Percentiles rank a stretch among this genome's conserved stretches.
Conservation (phyloP, 2,888 invertebrate species). For the Gastracanthus pulcherrimus region DNA sequence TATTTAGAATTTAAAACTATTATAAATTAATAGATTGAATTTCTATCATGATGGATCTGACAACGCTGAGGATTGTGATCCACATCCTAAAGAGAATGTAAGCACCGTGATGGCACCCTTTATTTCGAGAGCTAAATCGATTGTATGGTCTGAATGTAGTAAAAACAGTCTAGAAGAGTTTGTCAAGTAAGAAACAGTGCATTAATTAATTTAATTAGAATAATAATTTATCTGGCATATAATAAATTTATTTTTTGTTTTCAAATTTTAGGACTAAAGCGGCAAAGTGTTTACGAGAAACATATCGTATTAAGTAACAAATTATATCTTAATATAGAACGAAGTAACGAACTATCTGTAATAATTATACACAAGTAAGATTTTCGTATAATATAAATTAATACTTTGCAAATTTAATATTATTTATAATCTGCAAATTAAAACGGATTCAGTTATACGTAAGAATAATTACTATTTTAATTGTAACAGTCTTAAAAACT, state of each 20-base stretch:
- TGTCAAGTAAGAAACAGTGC: constrained; percentile 24
- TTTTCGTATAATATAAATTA: too few species aligned
- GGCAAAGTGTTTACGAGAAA: constrained; percentile 21
- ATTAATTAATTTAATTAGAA: not conserved
- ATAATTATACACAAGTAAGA: not conserved
- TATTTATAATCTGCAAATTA: too few species aligned
- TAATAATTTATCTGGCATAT: not conserved
- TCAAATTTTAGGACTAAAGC: constrained; percentile 23
- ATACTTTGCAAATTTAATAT: too few species aligned
- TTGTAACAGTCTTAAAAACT: too few species aligned
- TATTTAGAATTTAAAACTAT: too few species aligned
- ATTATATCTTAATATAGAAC: not conserved
- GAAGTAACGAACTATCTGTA: not conserved
- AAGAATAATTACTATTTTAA: too few species aligned
- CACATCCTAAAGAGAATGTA: not conserved
- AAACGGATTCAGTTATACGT: too few species aligned
- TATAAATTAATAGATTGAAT: constrained; percentile 7
- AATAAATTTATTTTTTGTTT: not conserved
- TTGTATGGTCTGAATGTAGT: constrained; percentile 33
- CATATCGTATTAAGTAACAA: constrained; percentile 1
- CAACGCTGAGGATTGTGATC: constrained; percentile 3
- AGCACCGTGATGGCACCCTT: constrained; percentile 35
- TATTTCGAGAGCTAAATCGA: not conserved
- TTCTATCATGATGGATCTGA: constrained; percentile 37
- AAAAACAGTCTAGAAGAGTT: constrained; percentile 18